Evolutionary conservation across 2,113 vertebrate genomes (phyloP), one percentile per base, ranked within the genome.

Genomic region (Pseudopodoces humilis): DNA sequence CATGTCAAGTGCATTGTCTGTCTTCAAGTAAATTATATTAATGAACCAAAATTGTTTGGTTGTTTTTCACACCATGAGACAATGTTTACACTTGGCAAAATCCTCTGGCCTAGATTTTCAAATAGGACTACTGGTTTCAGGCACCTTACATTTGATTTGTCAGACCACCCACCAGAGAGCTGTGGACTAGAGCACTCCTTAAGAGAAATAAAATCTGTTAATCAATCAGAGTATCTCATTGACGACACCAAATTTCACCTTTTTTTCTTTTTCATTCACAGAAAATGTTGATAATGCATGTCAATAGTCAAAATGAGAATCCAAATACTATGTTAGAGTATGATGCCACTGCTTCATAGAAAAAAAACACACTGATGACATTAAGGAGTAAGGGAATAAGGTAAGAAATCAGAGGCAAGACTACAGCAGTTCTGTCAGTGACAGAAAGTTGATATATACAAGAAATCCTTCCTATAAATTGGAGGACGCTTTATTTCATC

Each of bases 1-100:
- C 76, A 62, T 13, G 79, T 81, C 76, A 90, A 92, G 69, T 35
- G 49, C 79, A 86, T 11, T 81, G 72, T 81, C 86, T 81, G 64
- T 68, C 85, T 88, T 90, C 88, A 90, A 88, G 74, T 83, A 93
- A 94, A 93, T 90, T 78, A 60, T 21, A 88, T 90, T 94, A 92
- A 95, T 63, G 47, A 95, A 93, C 82, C 55, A 60, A 92, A 95
- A 81, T 28, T 77, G 84, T 90, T 56, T 83, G 63, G 88, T 80
- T 96, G 83, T 60, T 95, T 93, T 92, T 95, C 72, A 92, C 79
- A 83, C 67, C 64, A 88, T 39, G 71, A 92, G 56, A 70, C 76
- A 92, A 78, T 75, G 76, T 95, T 95, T 90, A 88, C 72, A 86
- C 60, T 71, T 90, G 68, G 79, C 77, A 88, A 83, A 95, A 78